phyloP scores from a whole-genome alignment of 2,888 invertebrate species.

The Coleophora flavipennella region DNA sequence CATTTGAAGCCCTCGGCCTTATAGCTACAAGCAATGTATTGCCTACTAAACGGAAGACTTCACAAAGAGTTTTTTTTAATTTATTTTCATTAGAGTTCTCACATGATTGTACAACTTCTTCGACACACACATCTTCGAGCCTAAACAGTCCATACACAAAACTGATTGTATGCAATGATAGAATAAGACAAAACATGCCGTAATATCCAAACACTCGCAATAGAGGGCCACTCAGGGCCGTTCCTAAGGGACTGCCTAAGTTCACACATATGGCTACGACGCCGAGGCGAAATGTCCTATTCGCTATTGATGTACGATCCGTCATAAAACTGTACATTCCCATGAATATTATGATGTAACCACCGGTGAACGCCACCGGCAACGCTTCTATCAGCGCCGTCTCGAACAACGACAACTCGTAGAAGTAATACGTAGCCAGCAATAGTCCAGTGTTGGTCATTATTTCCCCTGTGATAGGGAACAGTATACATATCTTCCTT shows the following conservation, averaged over 20 bases:
- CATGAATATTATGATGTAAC: slow-evolving; percentile 73
- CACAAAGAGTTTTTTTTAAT: slow-evolving; percentile 27
- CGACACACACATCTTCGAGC: slow-evolving; percentile 45
- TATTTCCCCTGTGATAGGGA: slow-evolving; percentile 72
- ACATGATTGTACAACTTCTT: slow-evolving; percentile 16
- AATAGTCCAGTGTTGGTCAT: slow-evolving; percentile 66
- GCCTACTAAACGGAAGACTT: slow-evolving; percentile 45
- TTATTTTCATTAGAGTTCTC: slow-evolving; percentile 20
- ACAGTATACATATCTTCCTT: slow-evolving; percentile 72
- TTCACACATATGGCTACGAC: slow-evolving; percentile 71
- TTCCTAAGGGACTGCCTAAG: slow-evolving; percentile 66
- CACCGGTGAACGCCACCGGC: slow-evolving; percentile 74
- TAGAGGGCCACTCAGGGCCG: slow-evolving; percentile 65
- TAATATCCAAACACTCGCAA: slow-evolving; percentile 57
- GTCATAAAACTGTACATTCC: slow-evolving; percentile 76
- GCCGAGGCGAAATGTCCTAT: slow-evolving; percentile 76
- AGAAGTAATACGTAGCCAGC: slow-evolving; percentile 71
- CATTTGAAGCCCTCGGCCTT: slow-evolving; percentile 37
- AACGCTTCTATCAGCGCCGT: slow-evolving; percentile 71
- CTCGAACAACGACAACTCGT: slow-evolving; percentile 60
- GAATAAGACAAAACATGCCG: slow-evolving; percentile 53
- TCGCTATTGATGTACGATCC: slow-evolving; percentile 71
- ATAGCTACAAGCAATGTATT: slow-evolving; percentile 56
- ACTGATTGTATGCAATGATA: slow-evolving; percentile 40
- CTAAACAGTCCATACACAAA: slow-evolving; percentile 50